Conservation (phyloP, 2,888 invertebrate species). For the Eurois occulta region DNA sequence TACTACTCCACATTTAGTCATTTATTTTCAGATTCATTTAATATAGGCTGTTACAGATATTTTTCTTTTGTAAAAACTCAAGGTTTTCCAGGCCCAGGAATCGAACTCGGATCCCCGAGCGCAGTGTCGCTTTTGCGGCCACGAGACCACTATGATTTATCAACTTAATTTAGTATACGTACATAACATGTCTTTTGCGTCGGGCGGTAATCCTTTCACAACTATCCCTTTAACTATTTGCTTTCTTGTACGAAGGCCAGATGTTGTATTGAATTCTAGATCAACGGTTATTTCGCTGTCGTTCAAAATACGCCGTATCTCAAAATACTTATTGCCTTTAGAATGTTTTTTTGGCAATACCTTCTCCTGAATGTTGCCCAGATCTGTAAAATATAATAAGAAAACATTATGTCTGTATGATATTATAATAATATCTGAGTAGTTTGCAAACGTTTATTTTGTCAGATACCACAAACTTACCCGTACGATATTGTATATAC, state of each 20-base stretch:
- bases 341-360: accelerated
- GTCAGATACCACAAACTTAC: background rate
- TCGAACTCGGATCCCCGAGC: background rate
- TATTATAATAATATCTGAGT: background rate
- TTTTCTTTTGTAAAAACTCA: background rate
- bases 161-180: background rate
- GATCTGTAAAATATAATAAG: background rate
- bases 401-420: background rate
- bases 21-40: too few species aligned
- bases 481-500: background rate
- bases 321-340: background rate
- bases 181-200: background rate
- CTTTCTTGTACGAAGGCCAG: background rate
- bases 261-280: background rate
- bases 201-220: background rate
- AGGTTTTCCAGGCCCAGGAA: background rate
- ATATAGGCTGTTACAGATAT: background rate
- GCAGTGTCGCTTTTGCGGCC: background rate
- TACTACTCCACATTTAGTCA: too few species aligned
- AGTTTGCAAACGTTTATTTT: background rate
- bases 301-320: background rate
- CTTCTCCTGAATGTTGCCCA: background rate
- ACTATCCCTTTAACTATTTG: constrained; percentile 4
- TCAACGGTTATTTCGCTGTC: background rate
- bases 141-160: background rate